phyloP scores from a whole-genome alignment of 2,888 invertebrate species.

The Uropetala carovei region DNA sequence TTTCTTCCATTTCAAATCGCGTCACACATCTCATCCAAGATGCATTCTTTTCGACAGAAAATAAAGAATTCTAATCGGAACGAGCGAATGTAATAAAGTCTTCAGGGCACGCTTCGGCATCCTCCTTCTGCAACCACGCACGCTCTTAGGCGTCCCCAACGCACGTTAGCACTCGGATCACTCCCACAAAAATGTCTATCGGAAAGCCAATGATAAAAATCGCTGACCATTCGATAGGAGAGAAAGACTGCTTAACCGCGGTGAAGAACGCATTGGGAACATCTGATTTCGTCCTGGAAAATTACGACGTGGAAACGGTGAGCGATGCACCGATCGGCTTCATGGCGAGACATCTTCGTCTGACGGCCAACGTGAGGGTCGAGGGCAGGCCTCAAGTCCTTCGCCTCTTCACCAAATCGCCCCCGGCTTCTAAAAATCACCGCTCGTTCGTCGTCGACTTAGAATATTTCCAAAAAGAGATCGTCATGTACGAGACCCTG shows the following conservation, averaged over 20 bases:
- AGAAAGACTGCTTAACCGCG: not conserved
- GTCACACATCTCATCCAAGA: no score
- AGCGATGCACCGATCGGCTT: not conserved
- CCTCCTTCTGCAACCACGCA: no score
- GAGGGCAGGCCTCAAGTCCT: not conserved
- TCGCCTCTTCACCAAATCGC: not conserved
- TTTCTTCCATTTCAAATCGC: no score
- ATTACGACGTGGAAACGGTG: not conserved
- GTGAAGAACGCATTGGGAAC: not conserved
- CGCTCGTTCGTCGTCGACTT: not conserved
- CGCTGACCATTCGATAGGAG: not conserved
- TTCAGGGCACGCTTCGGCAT: no score
- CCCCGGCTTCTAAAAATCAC: not conserved
- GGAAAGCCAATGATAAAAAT: no score
- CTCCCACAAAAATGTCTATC: no score
- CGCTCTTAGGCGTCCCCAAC: no score
- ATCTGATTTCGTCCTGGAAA: not conserved
- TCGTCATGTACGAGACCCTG: conserved; percentile 1
- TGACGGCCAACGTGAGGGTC: not conserved
- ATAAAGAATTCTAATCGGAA: no score
- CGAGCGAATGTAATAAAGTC: no score
- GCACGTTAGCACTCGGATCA: no score
- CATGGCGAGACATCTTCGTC: not conserved
- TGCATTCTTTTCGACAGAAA: no score
- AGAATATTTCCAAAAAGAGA: conserved; percentile 28